phyloP scores from a whole-genome alignment of 2,888 invertebrate genomes.

The Platycnemis pennipes region DNA sequence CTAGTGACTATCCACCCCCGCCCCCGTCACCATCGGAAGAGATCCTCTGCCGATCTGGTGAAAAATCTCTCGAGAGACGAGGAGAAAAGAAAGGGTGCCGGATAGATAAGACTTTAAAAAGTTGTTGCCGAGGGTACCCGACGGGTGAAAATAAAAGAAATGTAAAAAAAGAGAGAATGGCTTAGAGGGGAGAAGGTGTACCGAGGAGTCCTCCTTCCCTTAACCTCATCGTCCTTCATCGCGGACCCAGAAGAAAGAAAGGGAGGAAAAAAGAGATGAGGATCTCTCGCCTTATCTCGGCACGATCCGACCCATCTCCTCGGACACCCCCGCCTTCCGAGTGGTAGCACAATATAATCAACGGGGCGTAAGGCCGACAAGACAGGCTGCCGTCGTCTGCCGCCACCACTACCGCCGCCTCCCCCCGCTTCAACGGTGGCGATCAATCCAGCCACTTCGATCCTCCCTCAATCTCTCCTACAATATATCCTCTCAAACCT shows the following conservation, averaged over 20 bases:
- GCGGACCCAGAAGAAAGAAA: not conserved
- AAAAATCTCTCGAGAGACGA: slow-evolving; percentile 24
- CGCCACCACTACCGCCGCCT: not conserved
- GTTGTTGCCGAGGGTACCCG: not conserved
- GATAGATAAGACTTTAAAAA: not conserved
- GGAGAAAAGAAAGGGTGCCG: not conserved
- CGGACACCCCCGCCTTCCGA: slow-evolving; percentile 27
- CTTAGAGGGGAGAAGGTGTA: not conserved
- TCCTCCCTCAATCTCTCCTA: too few relatives aligned
- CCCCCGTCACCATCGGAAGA: not conserved
- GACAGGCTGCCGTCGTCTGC: not conserved
- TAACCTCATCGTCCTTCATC: slow-evolving; percentile 13
- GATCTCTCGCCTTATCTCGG: not conserved
- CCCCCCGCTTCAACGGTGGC: not conserved
- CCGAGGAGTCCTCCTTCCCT: not conserved
- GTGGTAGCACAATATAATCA: slow-evolving; percentile 55
- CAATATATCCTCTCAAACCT: too few relatives aligned
- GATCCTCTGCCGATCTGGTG: not conserved
- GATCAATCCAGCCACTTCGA: slow-evolving; percentile 12
- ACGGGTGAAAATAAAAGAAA: not conserved
- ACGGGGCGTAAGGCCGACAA: slow-evolving; percentile 3
- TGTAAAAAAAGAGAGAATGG: slow-evolving; percentile 13
- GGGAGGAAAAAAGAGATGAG: not conserved
- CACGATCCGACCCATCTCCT: not conserved
- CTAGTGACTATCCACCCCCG: not conserved